A percentile compares a stretch with the other conserved stretches of the same genome.
Conservation (phyloP, 23 tunicate species). For the Halocynthia aurantium region DNA sequence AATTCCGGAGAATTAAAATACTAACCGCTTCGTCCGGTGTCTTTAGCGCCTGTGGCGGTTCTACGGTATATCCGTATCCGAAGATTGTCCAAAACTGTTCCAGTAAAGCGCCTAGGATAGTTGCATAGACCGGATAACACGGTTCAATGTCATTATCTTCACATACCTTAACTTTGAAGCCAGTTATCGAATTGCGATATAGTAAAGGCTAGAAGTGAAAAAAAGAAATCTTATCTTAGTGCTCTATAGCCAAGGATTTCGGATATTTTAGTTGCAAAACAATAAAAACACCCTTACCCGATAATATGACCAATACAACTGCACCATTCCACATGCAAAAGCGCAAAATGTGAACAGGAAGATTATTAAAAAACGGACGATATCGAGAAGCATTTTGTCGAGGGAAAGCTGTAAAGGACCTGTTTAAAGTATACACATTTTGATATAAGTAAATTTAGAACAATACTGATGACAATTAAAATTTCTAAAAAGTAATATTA, state of each 20-base stretch:
- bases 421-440: neutral
- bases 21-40: slow-evolving; percentile 6
- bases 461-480: too few species aligned
- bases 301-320: slow-evolving; percentile 57
- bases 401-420: slow-evolving; percentile 66
- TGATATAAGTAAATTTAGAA: neutral
- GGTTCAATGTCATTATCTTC: neutral
- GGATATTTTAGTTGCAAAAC: too few species aligned
- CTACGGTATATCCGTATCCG: slow-evolving; percentile 47
- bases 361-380: slow-evolving; percentile 38
- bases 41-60: slow-evolving; percentile 34
- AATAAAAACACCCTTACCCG: neutral
- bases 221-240: too few species aligned
- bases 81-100: slow-evolving; percentile 69
- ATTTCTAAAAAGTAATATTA: too few species aligned
- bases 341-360: slow-evolving; percentile 48
- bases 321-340: slow-evolving; percentile 55
- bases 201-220: too few species aligned
- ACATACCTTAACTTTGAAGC: too few species aligned
- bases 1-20: too few species aligned
- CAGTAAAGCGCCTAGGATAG: slow-evolving; percentile 22
- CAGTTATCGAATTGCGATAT: too few species aligned
- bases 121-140: slow-evolving; percentile 50
- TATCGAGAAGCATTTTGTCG: slow-evolving; percentile 60
- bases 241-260: too few species aligned